These are phyloP conservation scores for Embidobia sp. DNA, from an alignment of 2,888 invertebrate genomes.

Conservation along the genomic window DNA sequence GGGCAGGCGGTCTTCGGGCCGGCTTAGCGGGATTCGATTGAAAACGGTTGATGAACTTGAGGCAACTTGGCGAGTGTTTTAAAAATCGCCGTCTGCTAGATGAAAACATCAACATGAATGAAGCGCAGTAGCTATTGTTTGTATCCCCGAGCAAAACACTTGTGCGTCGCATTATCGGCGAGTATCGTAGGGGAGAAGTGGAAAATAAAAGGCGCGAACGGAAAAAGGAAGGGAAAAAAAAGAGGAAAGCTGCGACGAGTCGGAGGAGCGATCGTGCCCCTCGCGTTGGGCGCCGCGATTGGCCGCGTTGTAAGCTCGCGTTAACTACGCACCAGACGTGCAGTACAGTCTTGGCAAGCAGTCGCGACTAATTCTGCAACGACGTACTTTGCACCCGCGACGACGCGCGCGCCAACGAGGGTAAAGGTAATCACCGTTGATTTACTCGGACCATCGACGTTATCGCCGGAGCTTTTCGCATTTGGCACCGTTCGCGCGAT, in stretches of 20 bases:
- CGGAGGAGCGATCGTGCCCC: slow-evolving; percentile 70
- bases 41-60: too few relatives aligned
- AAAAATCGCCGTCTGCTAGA: too few relatives aligned
- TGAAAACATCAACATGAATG: slow-evolving; percentile 2
- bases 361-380: slow-evolving; percentile 49
- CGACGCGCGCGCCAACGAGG: slow-evolving; percentile 25
- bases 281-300: slow-evolving; percentile 71
- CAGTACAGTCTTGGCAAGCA: slow-evolving; percentile 72
- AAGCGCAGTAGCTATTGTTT: slow-evolving; percentile 10
- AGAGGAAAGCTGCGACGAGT: neutral
- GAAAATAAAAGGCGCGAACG: neutral
- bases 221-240: neutral
- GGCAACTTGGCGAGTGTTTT: too few relatives aligned
- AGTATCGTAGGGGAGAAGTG: neutral
- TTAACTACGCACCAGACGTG: slow-evolving; percentile 71
- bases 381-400: slow-evolving; percentile 48
- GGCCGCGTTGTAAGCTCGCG: slow-evolving; percentile 58
- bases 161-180: slow-evolving; percentile 11
- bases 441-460: too few relatives aligned
- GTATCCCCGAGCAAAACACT: slow-evolving; percentile 9
- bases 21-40: neutral
- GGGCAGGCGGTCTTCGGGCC: neutral
- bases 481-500: too few relatives aligned
- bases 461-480: too few relatives aligned
- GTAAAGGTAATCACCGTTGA: slow-evolving; percentile 47